Base-by-base conservation (phyloP, 2,888 invertebrate species). In the Caenorhabditis virilis region DNA sequence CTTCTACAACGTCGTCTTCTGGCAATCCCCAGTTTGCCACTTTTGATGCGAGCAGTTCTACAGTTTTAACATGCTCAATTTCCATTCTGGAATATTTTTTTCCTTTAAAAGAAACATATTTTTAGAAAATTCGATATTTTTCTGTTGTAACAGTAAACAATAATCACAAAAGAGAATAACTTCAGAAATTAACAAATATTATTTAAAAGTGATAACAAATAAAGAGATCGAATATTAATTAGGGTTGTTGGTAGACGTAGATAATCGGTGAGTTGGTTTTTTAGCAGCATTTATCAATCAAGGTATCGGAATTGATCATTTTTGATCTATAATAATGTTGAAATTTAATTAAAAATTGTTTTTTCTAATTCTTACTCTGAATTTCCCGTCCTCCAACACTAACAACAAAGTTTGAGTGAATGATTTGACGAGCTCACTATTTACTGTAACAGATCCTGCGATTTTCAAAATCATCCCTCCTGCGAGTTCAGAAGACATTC, bases 231-330 rank as follows among this genome's bases (percentile, higher is more conserved):
- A 38, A 38, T 6, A 30, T 30, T 30, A 30, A 9, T 30, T 30
- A 30, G 13, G 13, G 30, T 30, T 30, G 13, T n/a, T n/a, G n/a
- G n/a, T n/a, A n/a, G n/a, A n/a, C n/a, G n/a, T n/a, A n/a, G n/a
- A n/a, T n/a, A n/a, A n/a, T n/a, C n/a, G n/a, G n/a, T n/a, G n/a
- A n/a, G n/a, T n/a, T n/a, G n/a, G n/a, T n/a, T n/a, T n/a, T n/a
- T n/a, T n/a, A n/a, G n/a, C n/a, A n/a, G n/a, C n/a, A 49, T 39
- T 6, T 2, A 27, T 76, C 45, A 76, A 46, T 76, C 76, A 39
- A 74, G 58, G 38, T 74, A 74, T 16, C 76, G 76, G 64, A 74
- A 74, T n/a, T 72, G 68, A 27, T 72, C 68, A 58, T 64, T 66
- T 49, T 68, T 69, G 25, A 74, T 63, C 75, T 75, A 57, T 46